These are phyloP conservation scores for Tetragonula carbonaria DNA, from an alignment of 2,888 invertebrate genomes.

Conservation along the genomic window DNA sequence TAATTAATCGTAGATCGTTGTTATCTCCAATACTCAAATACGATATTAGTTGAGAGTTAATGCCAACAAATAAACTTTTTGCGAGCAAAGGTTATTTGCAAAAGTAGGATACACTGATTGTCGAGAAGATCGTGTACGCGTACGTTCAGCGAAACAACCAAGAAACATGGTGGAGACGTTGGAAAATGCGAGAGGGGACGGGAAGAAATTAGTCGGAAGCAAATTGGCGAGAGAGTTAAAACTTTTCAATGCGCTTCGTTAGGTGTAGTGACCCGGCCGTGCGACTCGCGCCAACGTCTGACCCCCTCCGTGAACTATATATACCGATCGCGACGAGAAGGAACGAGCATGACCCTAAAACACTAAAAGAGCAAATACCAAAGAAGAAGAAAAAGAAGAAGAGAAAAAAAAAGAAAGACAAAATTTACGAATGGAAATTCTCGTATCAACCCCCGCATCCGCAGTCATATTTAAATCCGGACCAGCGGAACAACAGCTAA, in stretches of 20 bases:
- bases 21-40: too few relatives aligned
- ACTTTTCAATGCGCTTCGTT: constrained; percentile 48
- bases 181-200: not conserved
- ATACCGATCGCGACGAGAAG: not conserved
- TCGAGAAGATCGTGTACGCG: constrained; percentile 1
- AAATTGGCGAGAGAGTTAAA: constrained; percentile 30
- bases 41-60: too few relatives aligned
- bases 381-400: not conserved
- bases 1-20: too few relatives aligned
- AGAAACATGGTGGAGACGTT: constrained; percentile 4
- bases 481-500: constrained; percentile 31
- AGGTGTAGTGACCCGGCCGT: constrained; percentile 17
- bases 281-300: not conserved
- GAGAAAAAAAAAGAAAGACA: not conserved
- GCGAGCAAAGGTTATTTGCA: not conserved
- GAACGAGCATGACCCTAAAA: not conserved
- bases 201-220: constrained; percentile 41
- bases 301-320: not conserved
- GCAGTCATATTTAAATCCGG: constrained; percentile 1
- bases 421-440: not conserved
- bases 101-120: not conserved
- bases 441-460: not conserved
- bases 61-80: constrained; percentile 5
- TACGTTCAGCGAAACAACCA: not conserved
- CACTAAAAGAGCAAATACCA: not conserved